A percentile compares a stretch with the other conserved stretches of the same genome.
phyloP scores from a whole-genome alignment of 2,113 vertebrate genomes.

The Triplophysa siluroides region DNA sequence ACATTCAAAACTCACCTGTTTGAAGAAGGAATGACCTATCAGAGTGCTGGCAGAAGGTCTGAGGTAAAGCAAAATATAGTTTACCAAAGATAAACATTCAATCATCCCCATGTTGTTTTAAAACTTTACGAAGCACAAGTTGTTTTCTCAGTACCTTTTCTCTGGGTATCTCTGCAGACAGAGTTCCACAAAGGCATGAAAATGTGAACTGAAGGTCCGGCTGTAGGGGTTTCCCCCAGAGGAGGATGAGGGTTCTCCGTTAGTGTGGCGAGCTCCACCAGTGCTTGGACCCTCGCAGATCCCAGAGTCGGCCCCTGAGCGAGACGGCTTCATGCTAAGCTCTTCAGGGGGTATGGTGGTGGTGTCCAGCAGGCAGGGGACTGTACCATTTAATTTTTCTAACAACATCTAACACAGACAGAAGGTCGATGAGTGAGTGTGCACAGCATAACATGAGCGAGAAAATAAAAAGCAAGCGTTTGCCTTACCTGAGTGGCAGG shows the following conservation, averaged over 20 bases:
- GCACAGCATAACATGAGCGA: not conserved
- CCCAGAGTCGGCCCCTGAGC: conserved; percentile 82
- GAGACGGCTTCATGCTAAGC: conserved; percentile 86
- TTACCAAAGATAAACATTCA: too few relatives aligned
- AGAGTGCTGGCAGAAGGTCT: conserved; percentile 89
- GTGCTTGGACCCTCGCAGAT: conserved; percentile 78
- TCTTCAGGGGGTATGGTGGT: conserved; percentile 95
- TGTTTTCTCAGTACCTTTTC: conserved; percentile 74
- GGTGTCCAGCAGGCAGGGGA: conserved; percentile 93
- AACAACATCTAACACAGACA: conserved; percentile 85
- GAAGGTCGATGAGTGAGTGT: not conserved
- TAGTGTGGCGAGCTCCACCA: conserved; percentile 77
- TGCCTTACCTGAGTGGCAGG: conserved; percentile 87
- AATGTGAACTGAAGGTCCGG: conserved; percentile 89
- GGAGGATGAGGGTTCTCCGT: conserved; percentile 80
- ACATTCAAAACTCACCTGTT: conserved; percentile 81
- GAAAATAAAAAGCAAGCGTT: not conserved
- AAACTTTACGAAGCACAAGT: not conserved
- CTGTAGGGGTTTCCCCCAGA: conserved; percentile 86
- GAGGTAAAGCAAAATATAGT: conserved; percentile 27
- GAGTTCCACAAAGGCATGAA: conserved; percentile 92
- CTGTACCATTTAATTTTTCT: conserved; percentile 95
- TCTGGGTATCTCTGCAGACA: conserved; percentile 91
- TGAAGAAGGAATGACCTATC: conserved; percentile 92
- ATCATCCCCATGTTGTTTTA: too few relatives aligned